Conservation (phyloP, 2,797 vertebrate species). For the Dallia pectoralis region DNA sequence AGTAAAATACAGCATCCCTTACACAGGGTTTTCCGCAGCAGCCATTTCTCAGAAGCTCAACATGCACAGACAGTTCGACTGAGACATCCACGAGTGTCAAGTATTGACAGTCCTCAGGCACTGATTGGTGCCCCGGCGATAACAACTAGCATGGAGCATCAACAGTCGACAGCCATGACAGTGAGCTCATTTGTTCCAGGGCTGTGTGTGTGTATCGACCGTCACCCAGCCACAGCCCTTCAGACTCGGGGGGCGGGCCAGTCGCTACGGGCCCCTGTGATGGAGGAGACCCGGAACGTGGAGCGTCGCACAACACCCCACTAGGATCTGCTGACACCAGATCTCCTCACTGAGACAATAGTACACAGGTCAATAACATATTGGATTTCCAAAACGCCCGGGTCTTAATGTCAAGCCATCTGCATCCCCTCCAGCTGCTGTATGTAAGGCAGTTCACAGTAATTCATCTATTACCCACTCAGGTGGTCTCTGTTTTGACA, state of each 20-base stretch:
- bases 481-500: constrained; percentile 74
- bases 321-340: constrained; percentile 99
- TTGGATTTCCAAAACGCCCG: constrained; percentile 98
- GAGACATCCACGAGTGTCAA: constrained; percentile 59
- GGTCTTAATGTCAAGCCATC: constrained; percentile 95
- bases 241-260: constrained; percentile 67
- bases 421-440: constrained; percentile 73
- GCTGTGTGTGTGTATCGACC: constrained; percentile 87
- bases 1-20: background rate
- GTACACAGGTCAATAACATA: constrained; percentile 98
- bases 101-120: constrained; percentile 74
- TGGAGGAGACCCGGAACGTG: constrained; percentile 90
- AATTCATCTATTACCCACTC: constrained; percentile 72
- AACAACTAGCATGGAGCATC: constrained; percentile 84
- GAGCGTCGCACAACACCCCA: constrained; percentile 88
- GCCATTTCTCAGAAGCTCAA: constrained; percentile 37
- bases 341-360: constrained; percentile 90
- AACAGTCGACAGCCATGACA: constrained; percentile 88
- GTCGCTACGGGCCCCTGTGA: constrained; percentile 80
- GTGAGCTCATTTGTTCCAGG: constrained; percentile 87
- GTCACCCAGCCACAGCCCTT: constrained; percentile 92
- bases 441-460: constrained; percentile 74
- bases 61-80: constrained; percentile 75
- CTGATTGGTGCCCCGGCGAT: constrained; percentile 81
- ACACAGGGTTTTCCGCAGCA: background rate